phyloP scores from a whole-genome alignment of 2,888 invertebrate genomes.

The Trissoscelio sp. region DNA sequence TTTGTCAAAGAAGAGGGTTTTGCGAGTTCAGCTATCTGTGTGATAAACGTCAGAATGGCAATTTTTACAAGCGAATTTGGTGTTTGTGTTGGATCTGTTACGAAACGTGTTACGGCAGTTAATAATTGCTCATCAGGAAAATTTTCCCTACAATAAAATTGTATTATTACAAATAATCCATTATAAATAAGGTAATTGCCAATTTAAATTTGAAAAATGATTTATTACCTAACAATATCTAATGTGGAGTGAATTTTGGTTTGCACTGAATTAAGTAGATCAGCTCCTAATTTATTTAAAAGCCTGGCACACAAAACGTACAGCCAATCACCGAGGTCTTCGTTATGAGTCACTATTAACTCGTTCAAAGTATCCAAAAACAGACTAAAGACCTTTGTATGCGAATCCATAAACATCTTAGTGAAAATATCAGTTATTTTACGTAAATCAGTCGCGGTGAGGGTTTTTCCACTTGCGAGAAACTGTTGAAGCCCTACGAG shows the following conservation, averaged over 20 bases:
- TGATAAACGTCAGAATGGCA: slow-evolving; percentile 89
- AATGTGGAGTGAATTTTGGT: slow-evolving; percentile 94
- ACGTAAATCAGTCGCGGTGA: slow-evolving; percentile 89
- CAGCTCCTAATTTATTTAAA: slow-evolving; percentile 95
- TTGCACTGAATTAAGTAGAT: slow-evolving; percentile 95
- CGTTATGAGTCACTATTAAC: slow-evolving; percentile 92
- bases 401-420: slow-evolving; percentile 98
- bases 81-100: slow-evolving; percentile 96
- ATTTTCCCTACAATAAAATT: slow-evolving; percentile 83
- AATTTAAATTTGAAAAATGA: neutral
- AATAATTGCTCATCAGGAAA: slow-evolving; percentile 87
- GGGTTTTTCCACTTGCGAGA: slow-evolving; percentile 88
- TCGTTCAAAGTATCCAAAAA: slow-evolving; percentile 97
- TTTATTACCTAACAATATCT: slow-evolving; percentile 88
- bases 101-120: slow-evolving; percentile 87
- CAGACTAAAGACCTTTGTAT: slow-evolving; percentile 96
- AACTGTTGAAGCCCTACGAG: slow-evolving; percentile 91
- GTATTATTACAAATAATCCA: slow-evolving; percentile 17
- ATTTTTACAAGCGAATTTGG: slow-evolving; percentile 93
- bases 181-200: neutral
- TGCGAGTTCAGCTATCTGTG: slow-evolving; percentile 87
- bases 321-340: slow-evolving; percentile 96
- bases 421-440: slow-evolving; percentile 96
- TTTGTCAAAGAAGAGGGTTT: slow-evolving; percentile 83
- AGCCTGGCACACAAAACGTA: slow-evolving; percentile 94